Base-by-base conservation (phyloP, 2,797 vertebrate species). In the Poliocrania exsul region DNA sequence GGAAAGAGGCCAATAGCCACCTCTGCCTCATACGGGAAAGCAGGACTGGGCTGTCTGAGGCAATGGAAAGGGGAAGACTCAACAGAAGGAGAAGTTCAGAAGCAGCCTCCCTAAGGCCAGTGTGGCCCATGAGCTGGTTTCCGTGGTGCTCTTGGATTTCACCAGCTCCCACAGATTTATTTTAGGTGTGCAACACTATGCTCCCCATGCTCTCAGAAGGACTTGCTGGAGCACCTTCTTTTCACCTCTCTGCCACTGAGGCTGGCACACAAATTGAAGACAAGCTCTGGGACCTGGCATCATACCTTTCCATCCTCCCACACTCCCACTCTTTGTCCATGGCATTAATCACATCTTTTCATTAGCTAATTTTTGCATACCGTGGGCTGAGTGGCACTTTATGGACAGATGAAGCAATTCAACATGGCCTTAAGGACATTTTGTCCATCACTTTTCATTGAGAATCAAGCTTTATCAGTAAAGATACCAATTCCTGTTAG, bases 221-320 rank as follows among this genome's bases (percentile, higher is more conserved):
- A 26, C 24, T 61, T 12, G 2, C 17, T 57, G 50, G 20, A 61
- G 16, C 37, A 44, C 11, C 6, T 75, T 77, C 15, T 10, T 77
- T 40, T 69, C n/a, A 26, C 5, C 8, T 74, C 33, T 40, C 33
- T 65, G 31, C 21, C 60, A 8, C 53, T 44, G 66, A 42, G 40
- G 23, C 25, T 67, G 58, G 28, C 17, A 62, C 16, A 51, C 31
- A 47, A 42, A n/a, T 8, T 29, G 40, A 79, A 23, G 0, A 0
- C 15, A 28, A 35, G 24, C 15, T 44, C 33, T 67, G 50, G 40
- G 17, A 42, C 5, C 21, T 47, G 46, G 21, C 13, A 44, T 79
- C 37, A 26, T 6, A 20, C 0, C 4, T 8, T 74, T 44, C 28
- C 9, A 28, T 9, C 3, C 49, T 73, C 18, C 6, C 9, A 28